Percentiles rank a stretch among this genome's conserved stretches.
Conservation (phyloP, 1,140 invertebrate species). For the Lepidurus apus region DNA sequence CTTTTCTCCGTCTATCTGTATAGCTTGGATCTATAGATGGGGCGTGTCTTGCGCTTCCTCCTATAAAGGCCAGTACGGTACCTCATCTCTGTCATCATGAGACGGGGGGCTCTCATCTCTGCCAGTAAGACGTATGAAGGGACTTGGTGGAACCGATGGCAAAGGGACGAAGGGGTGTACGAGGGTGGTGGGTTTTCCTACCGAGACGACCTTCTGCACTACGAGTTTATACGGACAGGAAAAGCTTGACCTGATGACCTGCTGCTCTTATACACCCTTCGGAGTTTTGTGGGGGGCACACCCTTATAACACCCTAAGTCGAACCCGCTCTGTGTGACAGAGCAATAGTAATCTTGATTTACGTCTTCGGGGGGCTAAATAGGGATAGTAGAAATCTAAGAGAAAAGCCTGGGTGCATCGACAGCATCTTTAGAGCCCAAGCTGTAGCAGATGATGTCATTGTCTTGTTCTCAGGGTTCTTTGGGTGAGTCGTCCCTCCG, state of each 20-base stretch:
- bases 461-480: constrained; percentile 3
- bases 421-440: background rate
- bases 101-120: background rate
- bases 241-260: background rate
- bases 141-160: too few relatives aligned
- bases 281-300: too few relatives aligned
- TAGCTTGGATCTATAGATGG: background rate
- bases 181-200: background rate
- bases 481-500: background rate
- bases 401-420: background rate
- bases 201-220: background rate
- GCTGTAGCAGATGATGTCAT: constrained; percentile 21
- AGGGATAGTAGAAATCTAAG: background rate
- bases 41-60: background rate
- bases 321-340: background rate
- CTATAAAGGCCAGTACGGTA: background rate
- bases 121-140: too few relatives aligned
- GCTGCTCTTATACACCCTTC: background rate
- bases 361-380: background rate
- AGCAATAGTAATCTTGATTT: background rate
- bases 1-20: background rate
- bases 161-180: too few relatives aligned
- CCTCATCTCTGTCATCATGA: background rate
- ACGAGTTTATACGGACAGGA: background rate
- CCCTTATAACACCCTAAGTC: background rate